phyloP scores from a whole-genome alignment of 2,797 vertebrate species.

The Etheostoma nigrum region DNA sequence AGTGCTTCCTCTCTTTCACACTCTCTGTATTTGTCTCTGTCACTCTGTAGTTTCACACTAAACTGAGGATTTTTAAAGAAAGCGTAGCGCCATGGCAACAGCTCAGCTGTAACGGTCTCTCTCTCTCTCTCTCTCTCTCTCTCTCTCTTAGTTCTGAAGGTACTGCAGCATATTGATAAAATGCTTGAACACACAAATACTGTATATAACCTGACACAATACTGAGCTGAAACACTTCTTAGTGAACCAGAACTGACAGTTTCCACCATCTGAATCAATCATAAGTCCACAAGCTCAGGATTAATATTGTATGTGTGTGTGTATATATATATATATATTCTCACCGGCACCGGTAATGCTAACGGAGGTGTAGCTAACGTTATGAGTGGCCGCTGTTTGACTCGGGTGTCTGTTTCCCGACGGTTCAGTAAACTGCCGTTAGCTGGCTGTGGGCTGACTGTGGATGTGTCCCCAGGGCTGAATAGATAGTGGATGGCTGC shows the following conservation, averaged over 20 bases:
- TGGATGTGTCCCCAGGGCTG: too few relatives aligned
- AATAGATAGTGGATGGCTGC: too few relatives aligned
- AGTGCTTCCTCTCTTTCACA: background rate
- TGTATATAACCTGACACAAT: background rate
- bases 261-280: constrained; percentile 12
- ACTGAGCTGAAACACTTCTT: background rate
- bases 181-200: background rate
- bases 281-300: constrained; percentile 1
- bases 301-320: background rate
- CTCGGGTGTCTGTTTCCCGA: too few relatives aligned
- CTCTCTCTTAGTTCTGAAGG: constrained; percentile 1
- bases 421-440: too few relatives aligned
- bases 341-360: too few relatives aligned
- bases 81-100: constrained; percentile 73
- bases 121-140: too few relatives aligned
- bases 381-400: too few relatives aligned
- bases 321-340: too few relatives aligned
- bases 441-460: too few relatives aligned
- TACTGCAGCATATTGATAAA: constrained; percentile 15
- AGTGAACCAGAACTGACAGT: constrained; percentile 4
- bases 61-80: constrained; percentile 48
- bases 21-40: background rate
- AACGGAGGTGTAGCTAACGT: too few relatives aligned
- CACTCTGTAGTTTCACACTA: constrained; percentile 18
- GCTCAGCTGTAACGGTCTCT: constrained; percentile 41